Conservation (phyloP, 2,113 vertebrate genomes). For the Panthera leo region DNA sequence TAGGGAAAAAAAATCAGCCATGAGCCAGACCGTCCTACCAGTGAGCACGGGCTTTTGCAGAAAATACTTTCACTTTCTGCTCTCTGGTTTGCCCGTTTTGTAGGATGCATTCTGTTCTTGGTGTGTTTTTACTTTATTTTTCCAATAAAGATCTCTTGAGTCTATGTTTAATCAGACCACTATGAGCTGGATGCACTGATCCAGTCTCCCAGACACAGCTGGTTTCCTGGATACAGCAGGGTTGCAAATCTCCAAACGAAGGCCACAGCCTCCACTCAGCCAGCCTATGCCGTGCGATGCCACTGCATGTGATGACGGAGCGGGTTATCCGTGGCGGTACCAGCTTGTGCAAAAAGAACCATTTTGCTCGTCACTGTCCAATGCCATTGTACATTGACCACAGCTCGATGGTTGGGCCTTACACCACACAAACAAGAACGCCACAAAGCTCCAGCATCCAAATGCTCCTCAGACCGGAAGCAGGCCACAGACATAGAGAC, state of each 20-base stretch:
- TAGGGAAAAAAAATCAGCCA: background rate
- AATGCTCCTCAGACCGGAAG: conserved; percentile 34
- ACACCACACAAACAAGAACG: conserved; percentile 58
- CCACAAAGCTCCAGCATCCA: conserved; percentile 24
- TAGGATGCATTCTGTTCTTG: background rate
- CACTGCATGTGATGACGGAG: conserved; percentile 47
- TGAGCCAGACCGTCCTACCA: background rate
- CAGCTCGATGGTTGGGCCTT: background rate
- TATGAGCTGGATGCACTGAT: conserved; percentile 43
- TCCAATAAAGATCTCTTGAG: conserved; percentile 67
- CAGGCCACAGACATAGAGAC: conserved; percentile 79
- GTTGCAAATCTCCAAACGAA: background rate
- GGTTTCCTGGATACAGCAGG: conserved; percentile 54
- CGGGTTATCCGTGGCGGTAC: background rate
- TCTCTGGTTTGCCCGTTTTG: conserved; percentile 18
- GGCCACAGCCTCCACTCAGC: background rate
- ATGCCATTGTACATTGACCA: conserved; percentile 55
- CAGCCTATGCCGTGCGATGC: background rate
- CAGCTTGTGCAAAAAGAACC: conserved; percentile 71
- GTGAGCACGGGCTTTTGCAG: conserved; percentile 29
- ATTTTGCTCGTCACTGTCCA: conserved; percentile 45
- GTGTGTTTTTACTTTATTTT: conserved; percentile 40
- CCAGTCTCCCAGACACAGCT: conserved; percentile 69
- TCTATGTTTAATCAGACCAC: conserved; percentile 73
- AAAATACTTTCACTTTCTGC: conserved; percentile 14